Conservation (phyloP, 2,797 vertebrate species). For the Crypturellus tataupa region DNA sequence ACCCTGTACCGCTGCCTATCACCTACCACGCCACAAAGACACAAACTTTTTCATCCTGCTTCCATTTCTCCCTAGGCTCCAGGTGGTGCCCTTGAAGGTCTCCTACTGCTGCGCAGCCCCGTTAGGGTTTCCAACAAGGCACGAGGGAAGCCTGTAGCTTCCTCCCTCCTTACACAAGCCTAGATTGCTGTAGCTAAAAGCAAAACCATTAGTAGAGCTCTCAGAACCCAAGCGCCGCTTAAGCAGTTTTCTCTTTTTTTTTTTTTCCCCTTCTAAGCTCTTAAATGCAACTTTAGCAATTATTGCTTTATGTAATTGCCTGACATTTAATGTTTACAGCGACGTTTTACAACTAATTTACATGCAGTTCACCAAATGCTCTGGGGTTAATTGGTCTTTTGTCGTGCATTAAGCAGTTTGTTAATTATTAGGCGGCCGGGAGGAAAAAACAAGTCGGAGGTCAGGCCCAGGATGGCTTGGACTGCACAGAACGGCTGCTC, state of each 20-base stretch:
- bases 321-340: slow-evolving; percentile 77
- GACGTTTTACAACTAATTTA: slow-evolving; percentile 80
- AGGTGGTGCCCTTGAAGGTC: neutral
- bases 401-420: slow-evolving; percentile 76
- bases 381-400: slow-evolving; percentile 79
- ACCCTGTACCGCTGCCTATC: rapidly evolving
- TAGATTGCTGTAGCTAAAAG: neutral
- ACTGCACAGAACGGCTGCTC: slow-evolving; percentile 27
- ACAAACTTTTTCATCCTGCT: neutral
- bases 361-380: slow-evolving; percentile 74
- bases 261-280: slow-evolving; percentile 48
- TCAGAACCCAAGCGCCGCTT: slow-evolving; percentile 27
- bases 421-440: slow-evolving; percentile 81
- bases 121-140: rapidly evolving
- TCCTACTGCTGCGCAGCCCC: neutral
- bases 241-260: neutral
- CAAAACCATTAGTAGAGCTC: slow-evolving; percentile 57
- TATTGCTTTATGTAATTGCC: slow-evolving; percentile 78
- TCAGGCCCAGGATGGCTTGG: slow-evolving; percentile 62
- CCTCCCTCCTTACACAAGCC: too few species aligned
- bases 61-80: neutral
- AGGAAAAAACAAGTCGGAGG: slow-evolving; percentile 69
- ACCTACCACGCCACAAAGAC: neutral
- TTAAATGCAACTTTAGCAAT: slow-evolving; percentile 77
- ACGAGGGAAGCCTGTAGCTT: neutral